Conservation (phyloP, 2,888 invertebrate species). For the Megastigmus dorsalis region DNA sequence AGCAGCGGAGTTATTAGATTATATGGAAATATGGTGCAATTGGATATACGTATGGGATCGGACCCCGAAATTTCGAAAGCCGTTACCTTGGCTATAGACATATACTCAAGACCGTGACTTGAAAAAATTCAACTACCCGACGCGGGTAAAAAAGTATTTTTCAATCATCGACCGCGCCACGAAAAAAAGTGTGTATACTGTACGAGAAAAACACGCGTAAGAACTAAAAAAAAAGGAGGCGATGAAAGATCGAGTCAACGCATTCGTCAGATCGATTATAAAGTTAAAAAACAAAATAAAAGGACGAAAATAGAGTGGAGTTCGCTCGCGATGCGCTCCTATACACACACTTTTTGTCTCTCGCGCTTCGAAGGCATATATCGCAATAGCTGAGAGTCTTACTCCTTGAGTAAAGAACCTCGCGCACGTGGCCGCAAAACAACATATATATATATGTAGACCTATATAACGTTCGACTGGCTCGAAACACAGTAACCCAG, state of each 20-base stretch:
- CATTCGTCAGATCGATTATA: not conserved
- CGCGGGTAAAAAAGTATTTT: not conserved
- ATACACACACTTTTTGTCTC: not conserved
- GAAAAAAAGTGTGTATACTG: not conserved
- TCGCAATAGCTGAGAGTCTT: no score
- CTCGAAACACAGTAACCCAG: constrained; percentile 43
- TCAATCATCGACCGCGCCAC: no score
- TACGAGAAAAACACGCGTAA: not conserved
- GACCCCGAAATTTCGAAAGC: no score
- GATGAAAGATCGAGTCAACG: constrained; percentile 9
- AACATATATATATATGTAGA: not conserved
- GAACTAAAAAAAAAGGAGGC: not conserved
- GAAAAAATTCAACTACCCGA: no score
- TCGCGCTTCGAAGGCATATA: not conserved
- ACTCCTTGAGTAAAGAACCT: not conserved
- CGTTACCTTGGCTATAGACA: no score
- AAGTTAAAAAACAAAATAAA: not conserved
- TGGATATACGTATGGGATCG: no score
- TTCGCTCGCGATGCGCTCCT: no score
- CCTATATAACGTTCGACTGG: no score
- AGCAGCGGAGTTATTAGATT: no score
- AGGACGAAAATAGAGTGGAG: constrained; percentile 14
- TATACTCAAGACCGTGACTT: no score
- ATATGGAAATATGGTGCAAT: no score
- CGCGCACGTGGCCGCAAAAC: constrained; percentile 18